phyloP scores from a whole-genome alignment of 2,113 vertebrate species.

The Bubalus kerabau region DNA sequence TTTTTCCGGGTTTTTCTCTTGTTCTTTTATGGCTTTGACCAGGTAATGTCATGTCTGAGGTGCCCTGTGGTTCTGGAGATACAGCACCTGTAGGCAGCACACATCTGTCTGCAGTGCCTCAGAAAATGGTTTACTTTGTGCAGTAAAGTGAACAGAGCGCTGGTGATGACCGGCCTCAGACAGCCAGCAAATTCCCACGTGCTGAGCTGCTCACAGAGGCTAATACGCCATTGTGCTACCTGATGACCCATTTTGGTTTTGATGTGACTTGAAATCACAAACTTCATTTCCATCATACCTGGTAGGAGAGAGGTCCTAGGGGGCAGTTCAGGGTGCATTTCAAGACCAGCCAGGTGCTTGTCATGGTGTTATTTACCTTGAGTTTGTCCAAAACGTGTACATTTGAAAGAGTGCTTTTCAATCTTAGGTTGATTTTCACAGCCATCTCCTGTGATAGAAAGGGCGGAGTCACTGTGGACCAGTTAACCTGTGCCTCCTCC shows the following conservation, averaged over 20 bases:
- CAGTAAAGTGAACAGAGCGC: neutral
- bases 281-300: neutral
- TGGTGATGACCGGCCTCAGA: neutral
- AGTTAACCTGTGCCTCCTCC: neutral
- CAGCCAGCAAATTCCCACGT: neutral
- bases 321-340: neutral
- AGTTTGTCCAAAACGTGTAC: neutral
- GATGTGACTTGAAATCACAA: neutral
- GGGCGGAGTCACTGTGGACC: neutral
- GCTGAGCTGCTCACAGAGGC: neutral
- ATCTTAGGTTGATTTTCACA: neutral
- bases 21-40: neutral
- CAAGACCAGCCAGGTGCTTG: neutral
- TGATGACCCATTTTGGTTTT: neutral
- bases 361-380: neutral
- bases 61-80: neutral
- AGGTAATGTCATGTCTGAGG: neutral
- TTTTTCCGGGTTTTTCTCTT: neutral
- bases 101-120: too few species aligned
- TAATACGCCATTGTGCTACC: neutral
- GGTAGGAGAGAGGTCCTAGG: neutral
- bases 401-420: neutral
- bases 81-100: too few species aligned
- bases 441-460: neutral
- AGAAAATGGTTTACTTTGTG: neutral